Base-by-base conservation (phyloP, 64 coral and sea anemone genomes). In the Cladopsammia gracilis region DNA sequence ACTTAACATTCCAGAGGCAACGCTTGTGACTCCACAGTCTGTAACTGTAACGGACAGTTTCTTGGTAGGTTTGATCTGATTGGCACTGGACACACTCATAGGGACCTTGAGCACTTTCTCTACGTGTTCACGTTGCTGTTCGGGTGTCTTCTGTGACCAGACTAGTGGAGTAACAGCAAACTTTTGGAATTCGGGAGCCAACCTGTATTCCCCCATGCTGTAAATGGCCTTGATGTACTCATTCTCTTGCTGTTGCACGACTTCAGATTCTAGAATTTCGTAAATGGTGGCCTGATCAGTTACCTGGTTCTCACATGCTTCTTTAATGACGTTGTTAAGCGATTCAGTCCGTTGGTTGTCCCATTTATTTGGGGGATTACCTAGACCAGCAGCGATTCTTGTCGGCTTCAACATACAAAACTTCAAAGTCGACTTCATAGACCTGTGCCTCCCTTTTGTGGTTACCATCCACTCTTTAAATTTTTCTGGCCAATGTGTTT, bases 311-410 rank as follows among this genome's bases (percentile, higher is more conserved):
- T 86, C 14, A 15, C 58, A 73, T 77, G 52, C 93, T 68, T 95
- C 88, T 68, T 90, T 95, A 11, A 90, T 76, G 20, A 95, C 62
- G 23, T 90, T 61, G 46, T 90, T 74, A 46, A 95, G 18, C 4
- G 93, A 45, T 58, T 95, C 79, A 0, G 87, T 95, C 19, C 87
- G 45, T 76, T 95, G 87, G 61, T 95, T 95, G 49, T 81, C 47
- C 87, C 70, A 90, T 74, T 95, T 90, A 24, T 95, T 95, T 64
- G 87, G 93, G 10, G 79, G 70, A 47, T 85, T 71, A 16, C 87
- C 79, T 16, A 95, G 76, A 7, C 93, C 87, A 6, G 92, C 92
- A 61, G 77, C 76, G 7, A 82, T 46, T 7, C 86, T 34, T 19
- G 89, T 25, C 0, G 76, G 52, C 18, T 94, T 94, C 54, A 94